phyloP scores from a whole-genome alignment of 2,797 vertebrate genomes.

The Xiphorhynchus erythropygius region DNA sequence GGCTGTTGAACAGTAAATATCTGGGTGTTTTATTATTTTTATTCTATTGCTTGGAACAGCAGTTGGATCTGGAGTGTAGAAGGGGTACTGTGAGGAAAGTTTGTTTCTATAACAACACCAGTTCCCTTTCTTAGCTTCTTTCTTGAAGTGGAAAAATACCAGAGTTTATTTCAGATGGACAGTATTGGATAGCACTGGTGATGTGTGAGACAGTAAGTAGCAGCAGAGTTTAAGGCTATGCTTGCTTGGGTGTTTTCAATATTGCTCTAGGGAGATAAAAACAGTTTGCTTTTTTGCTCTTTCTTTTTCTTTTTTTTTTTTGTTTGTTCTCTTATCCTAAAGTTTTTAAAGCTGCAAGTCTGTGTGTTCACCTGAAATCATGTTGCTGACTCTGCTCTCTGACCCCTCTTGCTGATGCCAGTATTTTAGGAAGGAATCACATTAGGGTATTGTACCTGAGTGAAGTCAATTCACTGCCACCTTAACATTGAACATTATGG shows the following conservation, averaged over 20 bases:
- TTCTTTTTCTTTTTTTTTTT: too few species aligned
- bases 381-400: background rate
- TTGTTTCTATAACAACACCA: background rate
- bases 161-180: background rate
- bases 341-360: background rate
- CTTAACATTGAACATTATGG: background rate
- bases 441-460: background rate
- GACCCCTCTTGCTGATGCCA: background rate
- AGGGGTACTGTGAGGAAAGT: background rate
- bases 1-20: background rate
- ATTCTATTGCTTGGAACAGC: background rate
- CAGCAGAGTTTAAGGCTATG: background rate
- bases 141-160: background rate
- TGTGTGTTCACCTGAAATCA: background rate
- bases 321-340: background rate
- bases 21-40: background rate
- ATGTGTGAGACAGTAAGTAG: background rate
- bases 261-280: background rate
- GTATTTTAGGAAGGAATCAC: background rate
- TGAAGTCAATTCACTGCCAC: background rate
- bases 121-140: background rate
- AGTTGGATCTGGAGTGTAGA: background rate
- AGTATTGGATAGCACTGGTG: background rate
- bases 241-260: background rate
- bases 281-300: background rate